Percentiles rank a stretch among this genome's conserved stretches.
Evolutionary conservation across 2,797 vertebrate genomes (phyloP).

Genomic region (Thripadectes ignobilis): DNA sequence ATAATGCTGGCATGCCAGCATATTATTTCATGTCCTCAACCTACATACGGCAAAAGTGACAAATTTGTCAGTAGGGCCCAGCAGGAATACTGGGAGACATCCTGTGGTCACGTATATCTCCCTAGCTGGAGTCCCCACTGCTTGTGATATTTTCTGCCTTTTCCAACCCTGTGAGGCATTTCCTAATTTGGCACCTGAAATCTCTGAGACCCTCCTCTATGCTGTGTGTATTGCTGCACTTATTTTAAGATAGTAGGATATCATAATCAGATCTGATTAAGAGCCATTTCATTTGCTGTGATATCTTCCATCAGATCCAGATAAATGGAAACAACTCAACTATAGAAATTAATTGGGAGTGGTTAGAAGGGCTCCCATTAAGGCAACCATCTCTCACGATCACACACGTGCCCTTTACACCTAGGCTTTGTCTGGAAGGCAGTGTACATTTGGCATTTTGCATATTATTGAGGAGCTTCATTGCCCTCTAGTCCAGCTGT

Average conservation of each 20-base stretch:
- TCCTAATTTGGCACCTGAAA: background rate
- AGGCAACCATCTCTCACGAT: background rate
- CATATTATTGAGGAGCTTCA: background rate
- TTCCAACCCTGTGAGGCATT: background rate
- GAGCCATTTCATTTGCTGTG: background rate
- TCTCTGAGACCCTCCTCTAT: background rate
- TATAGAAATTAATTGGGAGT: background rate
- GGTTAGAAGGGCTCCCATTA: background rate
- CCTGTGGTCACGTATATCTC: background rate
- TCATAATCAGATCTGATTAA: background rate
- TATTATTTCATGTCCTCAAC: background rate
- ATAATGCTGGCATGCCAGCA: background rate
- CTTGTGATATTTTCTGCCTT: background rate
- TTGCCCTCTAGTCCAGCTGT: conserved; percentile 5
- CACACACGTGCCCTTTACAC: conserved; percentile 2
- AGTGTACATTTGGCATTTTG: conserved; percentile 37
- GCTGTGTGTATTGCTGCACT: background rate
- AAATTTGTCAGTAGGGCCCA: background rate
- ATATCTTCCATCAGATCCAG: background rate
- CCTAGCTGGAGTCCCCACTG: background rate
- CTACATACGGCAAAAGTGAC: background rate
- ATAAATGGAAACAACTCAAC: background rate
- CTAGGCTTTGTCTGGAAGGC: background rate
- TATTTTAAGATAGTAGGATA: background rate
- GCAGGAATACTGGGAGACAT: background rate